Conservation (phyloP, 2,113 vertebrate genomes). For the Corythornis vintsioides region DNA sequence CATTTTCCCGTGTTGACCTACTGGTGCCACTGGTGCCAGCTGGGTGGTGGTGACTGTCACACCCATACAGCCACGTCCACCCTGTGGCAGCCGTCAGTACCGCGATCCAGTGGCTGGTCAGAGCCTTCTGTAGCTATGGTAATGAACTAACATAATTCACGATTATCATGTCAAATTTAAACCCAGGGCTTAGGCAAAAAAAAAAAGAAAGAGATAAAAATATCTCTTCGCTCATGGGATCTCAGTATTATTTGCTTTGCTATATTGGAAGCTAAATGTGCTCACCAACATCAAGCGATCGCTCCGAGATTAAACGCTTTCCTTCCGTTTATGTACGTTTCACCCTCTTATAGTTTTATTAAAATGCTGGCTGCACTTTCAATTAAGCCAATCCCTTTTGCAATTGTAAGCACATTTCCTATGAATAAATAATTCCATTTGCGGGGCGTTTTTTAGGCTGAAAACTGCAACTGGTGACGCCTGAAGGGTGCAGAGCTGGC, state of each 20-base stretch:
- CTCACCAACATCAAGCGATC: conserved; percentile 10
- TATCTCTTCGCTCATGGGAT: conserved; percentile 44
- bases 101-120: background rate
- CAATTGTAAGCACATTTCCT: conserved; percentile 18
- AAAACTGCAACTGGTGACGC: background rate
- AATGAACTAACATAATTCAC: conserved; percentile 23
- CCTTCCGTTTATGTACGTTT: conserved; percentile 27
- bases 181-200: conserved; percentile 2
- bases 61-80: accelerated
- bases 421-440: conserved; percentile 30
- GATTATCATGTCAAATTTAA: conserved; percentile 47
- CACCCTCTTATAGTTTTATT: conserved; percentile 51
- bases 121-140: conserved; percentile 44
- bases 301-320: conserved; percentile 40
- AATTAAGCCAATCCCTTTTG: conserved; percentile 22
- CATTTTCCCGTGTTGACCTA: accelerated
- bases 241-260: conserved; percentile 36
- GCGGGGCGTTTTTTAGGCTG: background rate
- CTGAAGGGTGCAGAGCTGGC: background rate
- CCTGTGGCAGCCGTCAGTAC: background rate
- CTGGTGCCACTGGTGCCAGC: accelerated
- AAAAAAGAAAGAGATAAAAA: conserved; percentile 19
- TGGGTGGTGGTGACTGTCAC: accelerated
- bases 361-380: conserved; percentile 37
- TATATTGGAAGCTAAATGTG: conserved; percentile 22